phyloP scores from a whole-genome alignment of 2,113 vertebrate genomes.

The Eidolon helvum region DNA sequence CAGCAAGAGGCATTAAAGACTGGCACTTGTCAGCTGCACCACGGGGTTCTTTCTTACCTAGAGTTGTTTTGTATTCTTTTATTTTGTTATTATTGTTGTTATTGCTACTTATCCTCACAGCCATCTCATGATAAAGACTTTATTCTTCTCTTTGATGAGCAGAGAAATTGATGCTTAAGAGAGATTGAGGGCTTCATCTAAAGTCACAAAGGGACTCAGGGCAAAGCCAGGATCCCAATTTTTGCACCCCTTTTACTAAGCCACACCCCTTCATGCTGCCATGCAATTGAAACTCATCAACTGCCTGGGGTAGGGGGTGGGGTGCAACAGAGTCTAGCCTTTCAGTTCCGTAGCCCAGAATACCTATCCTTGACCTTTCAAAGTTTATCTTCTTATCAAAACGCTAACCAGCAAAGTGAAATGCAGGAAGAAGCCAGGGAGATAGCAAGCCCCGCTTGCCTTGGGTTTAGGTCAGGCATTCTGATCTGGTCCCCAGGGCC shows the following conservation, averaged over 20 bases:
- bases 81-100: not conserved
- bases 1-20: fast-evolving
- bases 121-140: not conserved
- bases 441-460: not conserved
- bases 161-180: not conserved
- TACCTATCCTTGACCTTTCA: not conserved
- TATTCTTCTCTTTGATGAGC: not conserved
- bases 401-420: not conserved
- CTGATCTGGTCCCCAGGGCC: fast-evolving
- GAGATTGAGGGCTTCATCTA: not conserved
- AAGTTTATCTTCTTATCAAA: not conserved
- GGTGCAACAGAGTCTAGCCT: not conserved
- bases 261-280: not conserved
- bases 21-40: not conserved
- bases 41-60: not conserved
- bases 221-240: not conserved
- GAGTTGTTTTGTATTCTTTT: not conserved
- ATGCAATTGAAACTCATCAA: not conserved
- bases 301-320: fast-evolving
- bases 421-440: not conserved
- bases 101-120: not conserved
- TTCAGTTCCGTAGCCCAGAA: not conserved
- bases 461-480: not conserved
- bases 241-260: not conserved
- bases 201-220: not conserved